A percentile compares a stretch with the other conserved stretches of the same genome.
phyloP scores from a whole-genome alignment of 92 coral and sea anemone species.

The Galaxea fascicularis region DNA sequence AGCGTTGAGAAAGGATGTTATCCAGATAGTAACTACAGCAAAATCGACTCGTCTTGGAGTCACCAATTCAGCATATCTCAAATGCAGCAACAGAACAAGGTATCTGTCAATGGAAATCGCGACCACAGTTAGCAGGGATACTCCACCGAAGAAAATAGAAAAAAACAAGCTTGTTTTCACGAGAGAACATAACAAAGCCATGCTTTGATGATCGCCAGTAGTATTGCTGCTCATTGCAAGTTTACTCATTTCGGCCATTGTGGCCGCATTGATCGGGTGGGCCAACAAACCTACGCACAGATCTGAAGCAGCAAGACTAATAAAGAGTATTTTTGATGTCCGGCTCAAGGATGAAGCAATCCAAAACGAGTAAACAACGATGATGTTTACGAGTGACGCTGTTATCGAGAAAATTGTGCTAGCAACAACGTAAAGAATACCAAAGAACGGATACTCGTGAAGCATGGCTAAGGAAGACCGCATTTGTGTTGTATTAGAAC shows the following conservation, averaged over 20 bases:
- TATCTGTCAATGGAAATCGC: constrained; percentile 18
- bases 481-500: background rate
- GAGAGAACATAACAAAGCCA: background rate
- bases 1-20: background rate
- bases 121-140: background rate
- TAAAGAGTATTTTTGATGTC: background rate
- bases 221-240: background rate
- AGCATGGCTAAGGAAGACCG: background rate
- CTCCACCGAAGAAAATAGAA: background rate
- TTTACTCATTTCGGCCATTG: background rate
- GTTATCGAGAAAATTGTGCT: background rate
- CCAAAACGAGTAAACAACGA: constrained; percentile 3
- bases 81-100: constrained; percentile 14
- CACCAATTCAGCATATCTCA: constrained; percentile 8
- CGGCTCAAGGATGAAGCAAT: background rate
- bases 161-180: background rate
- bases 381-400: constrained; percentile 5
- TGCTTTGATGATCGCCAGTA: background rate
- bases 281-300: constrained; percentile 18
- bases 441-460: background rate
- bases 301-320: constrained; percentile 19
- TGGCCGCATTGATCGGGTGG: background rate
- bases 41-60: background rate
- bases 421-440: background rate
- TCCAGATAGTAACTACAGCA: constrained; percentile 13